Conservation (phyloP, 2,888 invertebrate genomes). For the Chelonus formosanus region DNA sequence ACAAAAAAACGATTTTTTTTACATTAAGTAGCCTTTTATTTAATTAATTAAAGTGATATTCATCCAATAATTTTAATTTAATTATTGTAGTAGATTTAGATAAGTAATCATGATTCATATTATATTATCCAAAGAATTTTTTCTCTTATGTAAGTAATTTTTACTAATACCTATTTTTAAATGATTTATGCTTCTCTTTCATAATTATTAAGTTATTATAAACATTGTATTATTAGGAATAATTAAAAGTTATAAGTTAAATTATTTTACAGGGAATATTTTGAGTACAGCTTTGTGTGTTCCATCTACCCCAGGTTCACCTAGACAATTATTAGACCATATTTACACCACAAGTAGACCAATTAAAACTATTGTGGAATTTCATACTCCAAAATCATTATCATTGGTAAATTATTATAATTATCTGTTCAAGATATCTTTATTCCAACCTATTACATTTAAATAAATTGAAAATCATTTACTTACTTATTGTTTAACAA, state of each 20-base stretch:
- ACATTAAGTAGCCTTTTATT: neutral
- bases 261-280: constrained; percentile 51
- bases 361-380: constrained; percentile 44
- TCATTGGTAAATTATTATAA: constrained; percentile 25
- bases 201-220: neutral
- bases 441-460: neutral
- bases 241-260: constrained; percentile 6
- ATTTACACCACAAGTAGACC: constrained; percentile 52
- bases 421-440: neutral
- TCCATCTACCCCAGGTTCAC: constrained; percentile 46
- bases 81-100: neutral
- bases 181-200: neutral
- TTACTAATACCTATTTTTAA: neutral
- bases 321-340: constrained; percentile 47
- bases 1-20: neutral
- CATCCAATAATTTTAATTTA: neutral
- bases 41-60: neutral
- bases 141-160: constrained; percentile 55
- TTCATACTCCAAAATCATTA: constrained; percentile 24
- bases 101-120: constrained; percentile 49
- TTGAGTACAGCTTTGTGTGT: constrained; percentile 52
- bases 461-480: too few species aligned
- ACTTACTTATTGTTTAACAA: too few species aligned
- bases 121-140: constrained; percentile 46
- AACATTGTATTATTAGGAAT: neutral